phyloP scores from a whole-genome alignment of 2,888 invertebrate genomes.

The Catocala nupta region DNA sequence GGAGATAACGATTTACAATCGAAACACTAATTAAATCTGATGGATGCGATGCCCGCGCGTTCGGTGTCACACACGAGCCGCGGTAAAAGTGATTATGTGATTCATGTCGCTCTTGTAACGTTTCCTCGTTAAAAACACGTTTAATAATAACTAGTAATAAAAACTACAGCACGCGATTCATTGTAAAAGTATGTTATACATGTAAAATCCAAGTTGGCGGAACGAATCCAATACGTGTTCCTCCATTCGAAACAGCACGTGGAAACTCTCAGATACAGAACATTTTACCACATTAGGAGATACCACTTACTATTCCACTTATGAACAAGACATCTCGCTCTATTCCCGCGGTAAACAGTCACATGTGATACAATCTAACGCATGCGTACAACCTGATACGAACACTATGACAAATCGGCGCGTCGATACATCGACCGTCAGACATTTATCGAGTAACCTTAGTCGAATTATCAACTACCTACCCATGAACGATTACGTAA shows the following conservation, averaged over 20 bases:
- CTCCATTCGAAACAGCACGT: background rate
- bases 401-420: constrained; percentile 67
- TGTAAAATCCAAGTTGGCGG: background rate
- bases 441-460: constrained; percentile 50
- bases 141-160: constrained; percentile 7
- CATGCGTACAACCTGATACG: constrained; percentile 42
- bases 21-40: constrained; percentile 73
- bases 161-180: constrained; percentile 11
- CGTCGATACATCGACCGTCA: constrained; percentile 56
- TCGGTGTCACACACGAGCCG: constrained; percentile 15
- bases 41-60: constrained; percentile 55
- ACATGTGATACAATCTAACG: constrained; percentile 35
- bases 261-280: constrained; percentile 1
- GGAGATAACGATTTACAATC: constrained; percentile 62
- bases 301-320: constrained; percentile 20
- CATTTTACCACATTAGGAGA: constrained; percentile 11
- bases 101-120: constrained; percentile 5
- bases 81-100: constrained; percentile 20
- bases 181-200: background rate
- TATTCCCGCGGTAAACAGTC: constrained; percentile 20
- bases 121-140: constrained; percentile 10
- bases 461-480: constrained; percentile 56
- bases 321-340: constrained; percentile 19
- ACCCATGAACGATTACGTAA: constrained; percentile 57
- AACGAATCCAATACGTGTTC: constrained; percentile 7